These are phyloP conservation scores for Phylloscopus trochilus DNA, from an alignment of 2,113 vertebrate species.

Conservation along the genomic window DNA sequence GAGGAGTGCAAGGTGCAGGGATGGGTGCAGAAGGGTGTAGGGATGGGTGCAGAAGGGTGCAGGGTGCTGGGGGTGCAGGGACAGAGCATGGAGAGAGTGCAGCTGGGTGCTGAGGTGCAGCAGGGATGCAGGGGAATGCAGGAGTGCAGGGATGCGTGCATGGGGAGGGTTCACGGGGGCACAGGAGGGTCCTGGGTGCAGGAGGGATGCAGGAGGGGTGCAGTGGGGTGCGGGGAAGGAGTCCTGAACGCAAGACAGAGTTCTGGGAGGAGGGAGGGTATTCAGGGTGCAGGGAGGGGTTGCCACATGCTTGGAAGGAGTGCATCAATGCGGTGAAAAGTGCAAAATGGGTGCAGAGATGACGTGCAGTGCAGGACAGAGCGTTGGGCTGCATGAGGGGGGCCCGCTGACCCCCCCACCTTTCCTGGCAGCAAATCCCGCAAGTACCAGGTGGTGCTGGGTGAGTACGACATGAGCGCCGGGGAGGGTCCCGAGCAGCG, in stretches of 20 bases:
- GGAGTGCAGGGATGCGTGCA: not conserved
- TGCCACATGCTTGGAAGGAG: not conserved
- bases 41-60: too few relatives aligned
- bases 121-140: not conserved
- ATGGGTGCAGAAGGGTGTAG: too few relatives aligned
- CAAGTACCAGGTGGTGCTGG: slow-evolving; percentile 34
- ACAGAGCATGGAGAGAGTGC: not conserved
- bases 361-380: not conserved
- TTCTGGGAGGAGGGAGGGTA: too few relatives aligned
- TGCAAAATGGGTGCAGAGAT: not conserved
- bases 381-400: too few relatives aligned
- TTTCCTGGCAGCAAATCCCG: not conserved
- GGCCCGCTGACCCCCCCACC: accelerated
- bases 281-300: not conserved
- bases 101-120: not conserved
- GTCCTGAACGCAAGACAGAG: not conserved
- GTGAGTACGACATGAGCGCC: not conserved
- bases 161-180: not conserved
- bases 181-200: not conserved
- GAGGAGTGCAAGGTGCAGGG: not conserved
- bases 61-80: not conserved
- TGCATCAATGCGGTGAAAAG: not conserved
- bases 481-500: not conserved
- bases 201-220: not conserved
- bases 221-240: not conserved